phyloP scores from a whole-genome alignment of 2,797 vertebrate species.

The Peromyscus nudipes region DNA sequence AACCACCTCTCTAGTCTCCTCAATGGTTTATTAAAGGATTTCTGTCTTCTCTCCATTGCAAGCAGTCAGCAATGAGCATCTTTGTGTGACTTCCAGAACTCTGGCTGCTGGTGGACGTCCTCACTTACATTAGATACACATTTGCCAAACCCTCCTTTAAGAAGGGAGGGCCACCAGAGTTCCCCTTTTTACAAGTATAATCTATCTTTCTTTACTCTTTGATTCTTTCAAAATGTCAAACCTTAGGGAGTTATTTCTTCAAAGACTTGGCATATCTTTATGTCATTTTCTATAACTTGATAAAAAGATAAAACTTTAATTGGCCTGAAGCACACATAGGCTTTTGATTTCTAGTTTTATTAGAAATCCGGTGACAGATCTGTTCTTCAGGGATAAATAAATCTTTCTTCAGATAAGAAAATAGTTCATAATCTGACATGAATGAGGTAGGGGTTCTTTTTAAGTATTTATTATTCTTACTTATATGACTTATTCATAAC shows the following conservation, averaged over 20 bases:
- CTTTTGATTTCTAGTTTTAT: conserved; percentile 46
- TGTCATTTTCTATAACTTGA: conserved; percentile 37
- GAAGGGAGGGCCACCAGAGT: fast-evolving
- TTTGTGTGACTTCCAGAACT: not conserved
- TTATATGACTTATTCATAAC: not conserved
- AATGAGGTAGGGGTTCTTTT: not conserved
- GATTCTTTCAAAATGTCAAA: conserved; percentile 17
- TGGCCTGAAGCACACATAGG: not conserved
- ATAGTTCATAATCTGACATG: not conserved
- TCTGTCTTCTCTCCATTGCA: not conserved
- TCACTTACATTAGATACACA: not conserved
- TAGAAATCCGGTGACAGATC: conserved; percentile 28
- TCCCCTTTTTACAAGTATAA: not conserved
- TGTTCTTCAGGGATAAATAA: conserved; percentile 6
- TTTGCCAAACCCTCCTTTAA: not conserved
- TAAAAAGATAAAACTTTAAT: conserved; percentile 58
- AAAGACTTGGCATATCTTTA: not conserved
- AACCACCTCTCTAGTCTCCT: not conserved
- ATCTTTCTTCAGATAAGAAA: conserved; percentile 37
- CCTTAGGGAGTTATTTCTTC: not conserved
- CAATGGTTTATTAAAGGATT: not conserved
- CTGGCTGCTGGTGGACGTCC: not conserved
- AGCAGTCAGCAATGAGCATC: not conserved
- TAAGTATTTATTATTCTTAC: conserved; percentile 15
- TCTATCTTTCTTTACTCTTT: not conserved